Evolutionary conservation across 2,113 vertebrate species (phyloP).

Genomic region (Cryptomyrus ogoouensis): DNA sequence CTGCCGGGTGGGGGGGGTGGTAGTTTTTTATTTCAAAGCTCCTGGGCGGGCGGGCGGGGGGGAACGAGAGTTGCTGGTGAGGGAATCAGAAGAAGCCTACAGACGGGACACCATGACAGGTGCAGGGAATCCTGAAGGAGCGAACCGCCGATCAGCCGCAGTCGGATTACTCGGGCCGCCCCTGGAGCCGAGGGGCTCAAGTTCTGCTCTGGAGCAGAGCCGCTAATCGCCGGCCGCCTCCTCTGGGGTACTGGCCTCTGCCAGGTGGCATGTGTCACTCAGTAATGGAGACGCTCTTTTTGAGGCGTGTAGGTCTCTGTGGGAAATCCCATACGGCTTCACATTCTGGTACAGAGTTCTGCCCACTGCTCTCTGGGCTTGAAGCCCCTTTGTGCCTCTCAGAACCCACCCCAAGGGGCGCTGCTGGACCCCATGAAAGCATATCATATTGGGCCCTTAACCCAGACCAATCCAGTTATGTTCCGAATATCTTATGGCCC

Average conservation of each 20-base stretch:
- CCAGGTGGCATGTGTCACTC: not conserved
- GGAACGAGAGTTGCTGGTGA: not conserved
- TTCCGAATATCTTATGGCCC: too few species aligned
- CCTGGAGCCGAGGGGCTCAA: conserved; percentile 16
- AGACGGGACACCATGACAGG: not conserved
- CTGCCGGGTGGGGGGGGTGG: not conserved
- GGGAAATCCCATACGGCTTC: not conserved
- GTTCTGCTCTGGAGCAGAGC: conserved; percentile 17
- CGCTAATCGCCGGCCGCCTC: not conserved
- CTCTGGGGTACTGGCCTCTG: not conserved
- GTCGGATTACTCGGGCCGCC: conserved; percentile 39
- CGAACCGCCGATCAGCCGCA: conserved; percentile 31
- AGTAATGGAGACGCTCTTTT: not conserved
- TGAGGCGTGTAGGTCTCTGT: not conserved
- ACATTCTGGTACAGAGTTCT: not conserved
- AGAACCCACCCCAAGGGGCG: not conserved
- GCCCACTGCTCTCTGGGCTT: not conserved
- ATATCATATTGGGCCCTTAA: not conserved
- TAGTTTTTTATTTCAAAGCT: not conserved
- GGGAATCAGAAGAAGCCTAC: not conserved
- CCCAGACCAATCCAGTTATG: not conserved
- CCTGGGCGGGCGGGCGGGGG: not conserved
- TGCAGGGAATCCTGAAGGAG: conserved; percentile 8
- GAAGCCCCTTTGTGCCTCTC: not conserved
- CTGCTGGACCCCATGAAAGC: not conserved